phyloP scores from a whole-genome alignment of 2,797 vertebrate species.

The Arvicola amphibius region DNA sequence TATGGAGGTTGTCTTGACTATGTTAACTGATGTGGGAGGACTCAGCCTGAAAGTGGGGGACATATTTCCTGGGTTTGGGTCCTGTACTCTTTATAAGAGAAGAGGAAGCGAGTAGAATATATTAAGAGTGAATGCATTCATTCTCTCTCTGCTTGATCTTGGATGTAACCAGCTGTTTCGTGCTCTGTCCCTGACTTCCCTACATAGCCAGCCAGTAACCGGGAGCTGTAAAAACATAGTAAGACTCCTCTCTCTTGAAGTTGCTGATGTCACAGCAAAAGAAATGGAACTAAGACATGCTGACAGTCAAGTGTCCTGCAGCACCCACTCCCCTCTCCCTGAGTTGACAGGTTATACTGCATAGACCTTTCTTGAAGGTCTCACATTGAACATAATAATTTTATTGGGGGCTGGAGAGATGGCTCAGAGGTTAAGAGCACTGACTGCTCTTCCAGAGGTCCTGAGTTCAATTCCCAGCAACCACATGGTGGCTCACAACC shows the following conservation, averaged over 20 bases:
- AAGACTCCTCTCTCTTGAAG: background rate
- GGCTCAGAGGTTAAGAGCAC: too few species aligned
- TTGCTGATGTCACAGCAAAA: background rate
- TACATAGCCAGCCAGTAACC: too few species aligned
- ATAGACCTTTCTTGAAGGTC: fast-evolving
- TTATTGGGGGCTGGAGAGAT: too few species aligned
- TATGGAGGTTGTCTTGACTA: background rate
- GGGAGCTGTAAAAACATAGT: background rate
- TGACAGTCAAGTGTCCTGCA: background rate
- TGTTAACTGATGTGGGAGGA: background rate
- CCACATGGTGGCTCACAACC: too few species aligned
- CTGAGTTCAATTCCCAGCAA: too few species aligned
- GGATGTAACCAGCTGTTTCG: background rate
- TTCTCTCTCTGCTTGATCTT: background rate
- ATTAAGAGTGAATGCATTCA: background rate
- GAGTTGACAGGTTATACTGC: fast-evolving
- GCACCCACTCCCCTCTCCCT: fast-evolving
- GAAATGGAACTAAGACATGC: background rate
- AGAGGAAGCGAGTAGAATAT: background rate
- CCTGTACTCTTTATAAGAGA: background rate
- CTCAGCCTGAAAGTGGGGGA: background rate
- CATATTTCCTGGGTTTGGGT: background rate
- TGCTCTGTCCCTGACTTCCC: background rate
- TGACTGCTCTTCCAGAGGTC: too few species aligned
- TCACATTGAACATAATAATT: fast-evolving